A percentile compares a stretch with the other conserved stretches of the same genome.
These are phyloP conservation scores for Apodemia zela DNA, from an alignment of 2,888 invertebrate genomes.

Conservation along the genomic window DNA sequence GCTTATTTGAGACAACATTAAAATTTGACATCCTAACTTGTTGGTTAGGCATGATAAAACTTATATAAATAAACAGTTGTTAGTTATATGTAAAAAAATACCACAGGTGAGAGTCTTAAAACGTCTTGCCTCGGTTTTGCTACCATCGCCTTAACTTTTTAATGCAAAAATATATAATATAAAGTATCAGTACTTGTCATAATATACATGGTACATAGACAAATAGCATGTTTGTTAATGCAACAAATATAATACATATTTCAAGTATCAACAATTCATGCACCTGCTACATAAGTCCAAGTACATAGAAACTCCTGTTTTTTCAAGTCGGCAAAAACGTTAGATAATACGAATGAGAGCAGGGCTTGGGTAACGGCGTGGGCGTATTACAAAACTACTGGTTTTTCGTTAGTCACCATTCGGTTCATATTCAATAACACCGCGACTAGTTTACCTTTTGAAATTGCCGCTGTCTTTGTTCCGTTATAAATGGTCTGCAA, in stretches of 20 bases:
- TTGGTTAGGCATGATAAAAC: too few relatives aligned
- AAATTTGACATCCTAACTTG: too few relatives aligned
- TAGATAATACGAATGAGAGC: slow-evolving; percentile 23
- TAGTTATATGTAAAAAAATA: too few relatives aligned
- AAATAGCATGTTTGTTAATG: too few relatives aligned
- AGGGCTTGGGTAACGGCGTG: slow-evolving; percentile 28
- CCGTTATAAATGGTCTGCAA: slow-evolving; percentile 9
- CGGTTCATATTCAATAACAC: slow-evolving; percentile 13
- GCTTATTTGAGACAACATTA: too few relatives aligned
- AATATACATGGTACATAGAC: too few relatives aligned
- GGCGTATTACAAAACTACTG: slow-evolving; percentile 31
- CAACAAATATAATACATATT: not conserved
- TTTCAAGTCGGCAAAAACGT: slow-evolving; percentile 22
- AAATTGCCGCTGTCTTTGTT: slow-evolving; percentile 14
- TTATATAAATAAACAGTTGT: too few relatives aligned
- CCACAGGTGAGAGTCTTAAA: too few relatives aligned
- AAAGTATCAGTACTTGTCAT: too few relatives aligned
- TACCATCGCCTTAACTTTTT: too few relatives aligned
- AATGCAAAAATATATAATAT: too few relatives aligned
- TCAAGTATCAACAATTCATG: slow-evolving; percentile 1
- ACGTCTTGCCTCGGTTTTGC: too few relatives aligned
- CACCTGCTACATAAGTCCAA: slow-evolving; percentile 9
- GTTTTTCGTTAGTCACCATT: slow-evolving; percentile 26
- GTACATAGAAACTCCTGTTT: slow-evolving; percentile 9
- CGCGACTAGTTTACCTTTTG: slow-evolving; percentile 21